phyloP scores from a whole-genome alignment of 2,797 vertebrate species.

The Ataeniobius toweri region DNA sequence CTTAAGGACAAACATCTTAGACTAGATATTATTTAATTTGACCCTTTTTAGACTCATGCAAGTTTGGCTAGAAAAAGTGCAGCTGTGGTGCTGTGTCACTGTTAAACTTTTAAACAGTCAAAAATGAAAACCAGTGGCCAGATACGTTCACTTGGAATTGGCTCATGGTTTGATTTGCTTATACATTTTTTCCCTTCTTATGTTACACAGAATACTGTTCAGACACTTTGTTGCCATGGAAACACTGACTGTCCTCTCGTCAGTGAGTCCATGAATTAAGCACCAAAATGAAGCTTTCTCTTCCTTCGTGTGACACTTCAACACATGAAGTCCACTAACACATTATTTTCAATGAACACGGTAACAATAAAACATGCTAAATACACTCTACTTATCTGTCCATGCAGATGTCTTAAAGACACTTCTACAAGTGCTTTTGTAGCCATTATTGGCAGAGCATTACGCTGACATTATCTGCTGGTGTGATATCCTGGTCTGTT shows the following conservation, averaged over 20 bases:
- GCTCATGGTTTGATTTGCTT: conserved; percentile 45
- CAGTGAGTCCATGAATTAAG: conserved; percentile 71
- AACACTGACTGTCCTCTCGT: conserved; percentile 71
- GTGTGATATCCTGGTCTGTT: conserved; percentile 44
- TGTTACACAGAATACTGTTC: conserved; percentile 62
- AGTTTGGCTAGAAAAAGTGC: conserved; percentile 19
- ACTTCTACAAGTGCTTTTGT: conserved; percentile 15
- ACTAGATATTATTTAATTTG: conserved; percentile 17
- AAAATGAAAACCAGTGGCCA: conserved; percentile 27
- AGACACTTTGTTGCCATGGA: conserved; percentile 79
- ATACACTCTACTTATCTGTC: conserved; percentile 2
- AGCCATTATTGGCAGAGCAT: conserved; percentile 44
- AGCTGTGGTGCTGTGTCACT: conserved; percentile 17
- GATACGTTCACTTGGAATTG: conserved; percentile 55
- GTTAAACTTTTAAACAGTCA: conserved; percentile 17
- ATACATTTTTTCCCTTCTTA: conserved; percentile 40
- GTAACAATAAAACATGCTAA: conserved; percentile 8
- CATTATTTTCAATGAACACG: conserved; percentile 27
- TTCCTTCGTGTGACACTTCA: conserved; percentile 36
- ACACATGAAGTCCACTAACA: conserved; percentile 29
- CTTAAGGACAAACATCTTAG: conserved; percentile 27
- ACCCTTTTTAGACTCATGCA: conserved; percentile 24
- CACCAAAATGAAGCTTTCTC: conserved; percentile 57
- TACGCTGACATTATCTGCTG: conserved; percentile 61
- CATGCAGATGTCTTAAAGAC: conserved; percentile 28